Conservation (phyloP, 2,797 vertebrate genomes). For the Otus scops region DNA sequence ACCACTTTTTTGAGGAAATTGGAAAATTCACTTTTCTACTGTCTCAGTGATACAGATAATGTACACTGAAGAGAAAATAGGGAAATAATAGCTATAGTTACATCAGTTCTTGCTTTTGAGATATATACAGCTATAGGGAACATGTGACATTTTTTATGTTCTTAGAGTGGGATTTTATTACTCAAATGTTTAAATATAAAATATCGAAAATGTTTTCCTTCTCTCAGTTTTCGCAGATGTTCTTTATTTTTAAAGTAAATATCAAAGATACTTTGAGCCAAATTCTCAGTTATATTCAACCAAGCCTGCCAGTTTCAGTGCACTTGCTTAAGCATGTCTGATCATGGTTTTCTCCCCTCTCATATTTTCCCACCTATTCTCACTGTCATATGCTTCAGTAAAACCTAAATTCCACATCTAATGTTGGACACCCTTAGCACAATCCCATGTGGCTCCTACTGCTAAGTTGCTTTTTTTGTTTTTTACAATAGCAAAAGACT, state of each 20-base stretch:
- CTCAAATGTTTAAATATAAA: constrained; percentile 59
- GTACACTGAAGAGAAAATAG: neutral
- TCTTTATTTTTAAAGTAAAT: constrained; percentile 61
- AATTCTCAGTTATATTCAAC: neutral
- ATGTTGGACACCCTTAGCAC: neutral
- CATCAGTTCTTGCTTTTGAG: neutral
- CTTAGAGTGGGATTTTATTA: constrained; percentile 44
- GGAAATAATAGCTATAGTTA: neutral
- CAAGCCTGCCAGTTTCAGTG: neutral
- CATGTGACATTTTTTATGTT: constrained; percentile 25
- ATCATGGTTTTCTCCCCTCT: neutral
- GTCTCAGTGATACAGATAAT: neutral
- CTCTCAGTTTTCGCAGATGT: constrained; percentile 37
- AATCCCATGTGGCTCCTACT: neutral
- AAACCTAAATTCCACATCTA: neutral
- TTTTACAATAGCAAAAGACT: neutral
- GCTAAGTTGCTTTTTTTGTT: neutral
- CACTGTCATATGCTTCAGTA: neutral
- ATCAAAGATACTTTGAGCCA: constrained; percentile 38
- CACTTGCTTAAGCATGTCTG: neutral
- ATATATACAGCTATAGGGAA: neutral
- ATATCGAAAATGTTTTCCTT: constrained; percentile 32
- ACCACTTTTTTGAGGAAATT: neutral
- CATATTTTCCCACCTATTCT: neutral
- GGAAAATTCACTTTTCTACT: neutral